phyloP scores from a whole-genome alignment of 2,797 vertebrate species.

The Novumbra hubbsi region DNA sequence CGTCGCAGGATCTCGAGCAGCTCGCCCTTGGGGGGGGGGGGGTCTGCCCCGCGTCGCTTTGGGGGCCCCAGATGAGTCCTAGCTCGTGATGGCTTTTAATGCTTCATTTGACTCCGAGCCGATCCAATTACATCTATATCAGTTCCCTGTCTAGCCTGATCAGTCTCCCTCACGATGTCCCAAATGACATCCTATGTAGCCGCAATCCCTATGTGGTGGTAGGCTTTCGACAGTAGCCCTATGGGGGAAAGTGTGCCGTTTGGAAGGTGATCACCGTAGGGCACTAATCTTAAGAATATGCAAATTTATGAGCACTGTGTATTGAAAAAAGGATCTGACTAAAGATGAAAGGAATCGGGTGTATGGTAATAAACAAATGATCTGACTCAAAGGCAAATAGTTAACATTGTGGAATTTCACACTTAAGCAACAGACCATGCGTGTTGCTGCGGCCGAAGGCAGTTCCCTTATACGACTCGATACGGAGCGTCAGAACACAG shows the following conservation, averaged over 20 bases:
- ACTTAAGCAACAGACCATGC: no score
- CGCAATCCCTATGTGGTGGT: neutral
- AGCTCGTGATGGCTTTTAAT: conserved; percentile 52
- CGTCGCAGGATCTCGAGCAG: conserved; percentile 26
- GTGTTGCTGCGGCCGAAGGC: no score
- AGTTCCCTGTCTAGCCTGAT: conserved; percentile 44
- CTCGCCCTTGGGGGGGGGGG: conserved; percentile 2
- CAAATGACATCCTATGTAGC: neutral
- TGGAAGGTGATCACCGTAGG: conserved; percentile 22
- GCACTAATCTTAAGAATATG: conserved; percentile 57
- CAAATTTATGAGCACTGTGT: no score
- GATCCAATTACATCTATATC: conserved; percentile 66
- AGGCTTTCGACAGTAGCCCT: neutral
- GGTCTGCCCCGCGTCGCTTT: conserved; percentile 20
- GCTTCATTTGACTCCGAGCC: conserved; percentile 67
- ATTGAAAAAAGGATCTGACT: conserved; percentile 45
- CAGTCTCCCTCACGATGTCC: conserved; percentile 19
- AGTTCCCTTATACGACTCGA: no score
- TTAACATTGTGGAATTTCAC: no score
- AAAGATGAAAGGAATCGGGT: no score
- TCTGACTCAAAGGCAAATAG: no score
- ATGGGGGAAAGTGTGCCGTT: conserved; percentile 8
- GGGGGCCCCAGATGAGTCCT: conserved; percentile 55
- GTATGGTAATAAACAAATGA: no score
- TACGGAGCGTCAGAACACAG: no score